Base-by-base conservation (phyloP, 2,888 invertebrate species). In the Caenorhabditis japonica region DNA sequence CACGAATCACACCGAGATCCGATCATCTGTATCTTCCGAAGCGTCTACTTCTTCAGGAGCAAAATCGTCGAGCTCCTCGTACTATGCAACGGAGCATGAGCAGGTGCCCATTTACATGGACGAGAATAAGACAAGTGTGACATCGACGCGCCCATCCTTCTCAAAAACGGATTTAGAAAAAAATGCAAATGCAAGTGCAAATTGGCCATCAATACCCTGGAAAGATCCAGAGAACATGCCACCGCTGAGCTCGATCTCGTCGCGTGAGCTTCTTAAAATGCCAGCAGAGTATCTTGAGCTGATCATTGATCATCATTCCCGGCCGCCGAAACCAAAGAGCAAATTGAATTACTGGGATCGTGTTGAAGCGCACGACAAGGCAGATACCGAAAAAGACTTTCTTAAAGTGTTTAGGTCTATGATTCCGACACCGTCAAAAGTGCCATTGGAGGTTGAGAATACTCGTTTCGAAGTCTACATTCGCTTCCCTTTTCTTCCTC, bases 201-300 rank as follows among this genome's bases (percentile, higher is more conserved):
- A n/a, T n/a, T n/a, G n/a, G n/a, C n/a, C n/a, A n/a, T n/a, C n/a
- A n/a, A 30, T 30, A 0, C 4, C 17, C 1, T 59, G 59, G 59
- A 15, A 27, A 5, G 61, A 62, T n/a, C 52, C 53, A 1, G 61
- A 62, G 12, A 27, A 53, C 15, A 62, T 62, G 61, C 52, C 52
- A 15, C 8, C 8, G 12, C n/a, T 53, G 3, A 15, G 33, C 0
- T 2, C 17, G 7, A 46, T 62, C 1, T 13, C 25, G 1, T n/a
- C 17, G 5, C 21, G 8, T 1, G 59, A 59, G 23, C n/a, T 38
- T 7, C 7, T 13, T 1, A 59, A 59, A n/a, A 59, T 59, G 59
- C 59, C 59, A n/a, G 19, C 17, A 1, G 59, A 59, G 12, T 59
- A 59, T 25, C 19, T 47, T 4, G 30, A 27, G 1, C 30, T 12